phyloP scores from a whole-genome alignment of 2,888 invertebrate genomes.

The Eristalinus aeneus region DNA sequence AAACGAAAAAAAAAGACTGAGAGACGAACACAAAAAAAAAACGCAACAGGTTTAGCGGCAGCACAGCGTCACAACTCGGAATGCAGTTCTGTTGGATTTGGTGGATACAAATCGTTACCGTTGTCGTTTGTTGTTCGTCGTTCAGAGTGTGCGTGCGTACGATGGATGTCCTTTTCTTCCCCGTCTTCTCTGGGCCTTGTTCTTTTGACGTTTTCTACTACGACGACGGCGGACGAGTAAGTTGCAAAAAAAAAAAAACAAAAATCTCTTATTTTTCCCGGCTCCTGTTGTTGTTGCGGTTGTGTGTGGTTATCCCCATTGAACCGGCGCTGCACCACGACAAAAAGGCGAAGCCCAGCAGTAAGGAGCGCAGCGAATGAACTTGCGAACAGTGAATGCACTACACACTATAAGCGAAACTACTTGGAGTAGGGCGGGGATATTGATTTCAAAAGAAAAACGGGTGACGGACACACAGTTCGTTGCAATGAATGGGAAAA shows the following conservation, averaged over 20 bases:
- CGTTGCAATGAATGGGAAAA: background rate
- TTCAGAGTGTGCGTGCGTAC: conserved; percentile 6
- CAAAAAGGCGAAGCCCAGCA: background rate
- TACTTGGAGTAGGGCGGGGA: background rate
- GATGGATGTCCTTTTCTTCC: conserved; percentile 8
- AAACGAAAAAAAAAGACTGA: background rate
- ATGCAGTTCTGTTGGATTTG: conserved; percentile 57
- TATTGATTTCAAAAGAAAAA: conserved; percentile 5
- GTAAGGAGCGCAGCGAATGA: background rate
- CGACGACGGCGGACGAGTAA: background rate
- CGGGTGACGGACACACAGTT: background rate
- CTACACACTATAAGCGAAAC: conserved; percentile 3
- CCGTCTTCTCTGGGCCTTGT: conserved; percentile 8
- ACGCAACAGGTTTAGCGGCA: conserved; percentile 69
- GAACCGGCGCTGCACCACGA: conserved; percentile 3
- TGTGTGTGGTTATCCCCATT: conserved; percentile 34
- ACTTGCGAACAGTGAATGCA: conserved; percentile 5
- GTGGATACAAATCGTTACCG: conserved; percentile 19
- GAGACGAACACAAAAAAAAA: conserved; percentile 21
- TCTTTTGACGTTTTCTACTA: conserved; percentile 55
- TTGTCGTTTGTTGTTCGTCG: background rate
- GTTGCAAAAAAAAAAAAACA: background rate
- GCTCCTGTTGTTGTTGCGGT: background rate
- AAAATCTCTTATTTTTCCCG: background rate
- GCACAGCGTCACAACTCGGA: conserved; percentile 33